A percentile compares a stretch with the other conserved stretches of the same genome.
phyloP scores from a whole-genome alignment of 1,140 invertebrate species.

The Spodoptera litura region DNA sequence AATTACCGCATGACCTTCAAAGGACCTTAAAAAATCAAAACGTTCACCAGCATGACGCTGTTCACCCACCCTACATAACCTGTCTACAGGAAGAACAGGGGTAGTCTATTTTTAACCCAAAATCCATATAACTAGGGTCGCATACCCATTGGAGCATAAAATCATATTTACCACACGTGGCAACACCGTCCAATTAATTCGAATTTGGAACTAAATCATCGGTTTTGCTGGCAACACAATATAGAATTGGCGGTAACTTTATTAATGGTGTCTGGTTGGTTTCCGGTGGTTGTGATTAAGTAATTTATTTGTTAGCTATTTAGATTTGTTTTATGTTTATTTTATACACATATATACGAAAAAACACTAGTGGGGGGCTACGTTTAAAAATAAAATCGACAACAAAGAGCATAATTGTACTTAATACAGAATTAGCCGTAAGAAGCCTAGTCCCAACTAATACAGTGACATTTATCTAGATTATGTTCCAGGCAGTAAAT shows the following conservation, averaged over 20 bases:
- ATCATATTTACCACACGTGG: constrained; percentile 35
- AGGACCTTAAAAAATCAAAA: neutral
- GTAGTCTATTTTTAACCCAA: constrained; percentile 18
- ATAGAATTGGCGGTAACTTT: neutral
- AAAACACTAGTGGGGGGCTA: no score
- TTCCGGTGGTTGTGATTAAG: neutral
- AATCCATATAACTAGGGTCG: constrained; percentile 23
- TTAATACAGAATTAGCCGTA: no score
- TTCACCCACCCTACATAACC: constrained; percentile 2
- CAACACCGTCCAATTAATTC: constrained; percentile 26
- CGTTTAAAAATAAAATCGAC: no score
- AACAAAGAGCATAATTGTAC: no score
- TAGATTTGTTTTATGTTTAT: neutral
- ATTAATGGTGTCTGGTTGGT: constrained; percentile 8
- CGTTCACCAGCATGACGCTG: neutral
- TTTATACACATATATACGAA: neutral
- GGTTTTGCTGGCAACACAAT: constrained; percentile 26
- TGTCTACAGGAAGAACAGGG: constrained; percentile 13
- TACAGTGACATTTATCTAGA: constrained; percentile 19
- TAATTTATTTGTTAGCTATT: neutral
- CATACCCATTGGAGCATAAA: constrained; percentile 28
- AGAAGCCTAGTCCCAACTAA: neutral
- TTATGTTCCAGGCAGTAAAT: constrained; percentile 17
- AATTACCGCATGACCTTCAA: neutral
- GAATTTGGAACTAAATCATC: constrained; percentile 32